Evolutionary conservation across 2,797 vertebrate species (phyloP).

Genomic region (Micrastur ruficollis): DNA sequence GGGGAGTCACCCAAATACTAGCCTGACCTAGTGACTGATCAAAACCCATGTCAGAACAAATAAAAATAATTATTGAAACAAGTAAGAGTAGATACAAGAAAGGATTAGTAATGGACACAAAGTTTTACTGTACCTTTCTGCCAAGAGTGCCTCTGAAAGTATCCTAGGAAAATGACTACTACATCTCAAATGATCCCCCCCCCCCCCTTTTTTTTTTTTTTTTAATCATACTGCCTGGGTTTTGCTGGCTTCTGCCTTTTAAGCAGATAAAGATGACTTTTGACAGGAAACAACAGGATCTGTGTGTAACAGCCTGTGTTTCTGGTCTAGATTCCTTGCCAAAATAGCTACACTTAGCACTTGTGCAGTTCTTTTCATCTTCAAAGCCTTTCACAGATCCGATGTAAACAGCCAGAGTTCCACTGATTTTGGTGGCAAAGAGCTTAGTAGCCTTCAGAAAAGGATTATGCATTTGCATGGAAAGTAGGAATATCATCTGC

Average conservation of each 20-base stretch:
- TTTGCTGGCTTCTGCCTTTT: constrained; percentile 23
- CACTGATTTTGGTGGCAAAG: constrained; percentile 48
- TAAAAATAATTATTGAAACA: background rate
- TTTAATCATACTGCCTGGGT: background rate
- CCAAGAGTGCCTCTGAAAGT: background rate
- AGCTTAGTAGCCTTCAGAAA: constrained; percentile 45
- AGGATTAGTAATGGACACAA: background rate
- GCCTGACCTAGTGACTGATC: background rate
- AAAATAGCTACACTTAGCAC: constrained; percentile 36
- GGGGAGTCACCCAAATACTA: background rate
- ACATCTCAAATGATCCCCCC: background rate
- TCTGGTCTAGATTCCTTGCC: constrained; percentile 5
- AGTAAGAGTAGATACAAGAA: background rate
- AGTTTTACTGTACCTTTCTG: background rate
- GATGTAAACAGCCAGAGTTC: background rate
- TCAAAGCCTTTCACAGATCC: constrained; percentile 42
- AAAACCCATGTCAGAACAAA: background rate
- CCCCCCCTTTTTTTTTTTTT: background rate
- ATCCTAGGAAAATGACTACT: background rate
- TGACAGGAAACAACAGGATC: constrained; percentile 31
- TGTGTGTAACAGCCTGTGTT: background rate
- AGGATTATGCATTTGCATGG: constrained; percentile 43
- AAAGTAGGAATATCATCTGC: constrained; percentile 14
- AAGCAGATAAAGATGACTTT: constrained; percentile 7
- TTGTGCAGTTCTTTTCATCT: constrained; percentile 49